Evolutionary conservation across 1,140 invertebrate species (phyloP).

Genomic region (Melanaphis sacchari): DNA sequence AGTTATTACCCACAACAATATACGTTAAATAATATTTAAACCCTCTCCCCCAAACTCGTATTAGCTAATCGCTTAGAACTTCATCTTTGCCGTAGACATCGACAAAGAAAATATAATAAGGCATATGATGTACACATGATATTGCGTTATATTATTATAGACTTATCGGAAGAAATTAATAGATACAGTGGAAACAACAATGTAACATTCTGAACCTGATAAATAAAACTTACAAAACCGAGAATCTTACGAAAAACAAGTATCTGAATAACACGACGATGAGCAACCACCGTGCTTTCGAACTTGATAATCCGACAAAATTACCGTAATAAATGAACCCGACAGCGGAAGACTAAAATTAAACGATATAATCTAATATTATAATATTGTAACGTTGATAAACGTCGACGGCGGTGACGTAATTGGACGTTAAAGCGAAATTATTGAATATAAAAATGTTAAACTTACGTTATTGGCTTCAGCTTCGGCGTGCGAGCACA

Average conservation of each 20-base stretch:
- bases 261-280: neutral
- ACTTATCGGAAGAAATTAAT: neutral
- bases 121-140: too few species aligned
- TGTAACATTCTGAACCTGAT: too few species aligned
- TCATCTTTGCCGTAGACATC: neutral
- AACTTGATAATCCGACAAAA: neutral
- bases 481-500: constrained; percentile 20
- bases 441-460: neutral
- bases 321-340: neutral
- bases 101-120: neutral
- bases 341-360: too few species aligned
- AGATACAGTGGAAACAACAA: neutral
- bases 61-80: neutral
- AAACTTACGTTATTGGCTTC: neutral
- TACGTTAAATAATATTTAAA: neutral
- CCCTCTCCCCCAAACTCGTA: too few species aligned
- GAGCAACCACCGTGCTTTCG: neutral
- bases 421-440: neutral
- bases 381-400: neutral
- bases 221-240: too few species aligned
- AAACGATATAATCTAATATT: too few species aligned
- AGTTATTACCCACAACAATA: too few species aligned
- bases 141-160: neutral
- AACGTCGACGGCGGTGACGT: neutral
- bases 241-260: too few species aligned